These are phyloP conservation scores for Glareola pratincola DNA, from an alignment of 2,113 vertebrate genomes.

Conservation along the genomic window DNA sequence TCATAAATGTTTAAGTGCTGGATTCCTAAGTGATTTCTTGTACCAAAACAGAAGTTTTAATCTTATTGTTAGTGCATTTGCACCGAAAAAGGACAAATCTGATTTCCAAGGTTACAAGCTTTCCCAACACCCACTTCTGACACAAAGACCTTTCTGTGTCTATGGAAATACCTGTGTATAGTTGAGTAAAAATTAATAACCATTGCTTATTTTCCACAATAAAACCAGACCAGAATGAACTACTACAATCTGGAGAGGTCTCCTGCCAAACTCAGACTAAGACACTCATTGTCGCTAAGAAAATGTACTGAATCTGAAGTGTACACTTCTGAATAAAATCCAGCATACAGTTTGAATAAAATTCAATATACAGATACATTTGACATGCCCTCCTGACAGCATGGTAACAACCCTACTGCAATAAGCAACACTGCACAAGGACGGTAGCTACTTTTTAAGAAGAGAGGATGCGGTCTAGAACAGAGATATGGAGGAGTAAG, in stretches of 20 bases:
- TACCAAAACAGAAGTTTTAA: not conserved
- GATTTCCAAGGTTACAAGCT: not conserved
- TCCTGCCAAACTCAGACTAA: not conserved
- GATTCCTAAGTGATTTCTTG: not conserved
- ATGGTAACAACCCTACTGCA: not conserved
- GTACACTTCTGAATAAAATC: not conserved
- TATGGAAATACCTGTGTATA: not conserved
- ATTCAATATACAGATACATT: not conserved
- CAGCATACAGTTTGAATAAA: not conserved
- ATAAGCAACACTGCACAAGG: not conserved
- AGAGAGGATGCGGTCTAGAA: not conserved
- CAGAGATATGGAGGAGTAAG: not conserved
- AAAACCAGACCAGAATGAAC: not conserved
- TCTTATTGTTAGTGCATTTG: not conserved
- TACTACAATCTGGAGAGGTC: not conserved
- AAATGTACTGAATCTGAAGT: not conserved
- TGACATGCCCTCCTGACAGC: not conserved
- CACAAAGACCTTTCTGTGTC: not conserved
- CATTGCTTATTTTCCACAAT: not conserved
- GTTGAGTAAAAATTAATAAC: not conserved
- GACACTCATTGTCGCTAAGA: not conserved
- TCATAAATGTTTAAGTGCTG: not conserved
- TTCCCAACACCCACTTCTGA: not conserved
- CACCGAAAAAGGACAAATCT: not conserved
- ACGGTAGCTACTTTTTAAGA: not conserved